A percentile compares a stretch with the other conserved stretches of the same genome.
phyloP scores from a whole-genome alignment of 1,140 invertebrate genomes.

The Drosophila eugracilis region DNA sequence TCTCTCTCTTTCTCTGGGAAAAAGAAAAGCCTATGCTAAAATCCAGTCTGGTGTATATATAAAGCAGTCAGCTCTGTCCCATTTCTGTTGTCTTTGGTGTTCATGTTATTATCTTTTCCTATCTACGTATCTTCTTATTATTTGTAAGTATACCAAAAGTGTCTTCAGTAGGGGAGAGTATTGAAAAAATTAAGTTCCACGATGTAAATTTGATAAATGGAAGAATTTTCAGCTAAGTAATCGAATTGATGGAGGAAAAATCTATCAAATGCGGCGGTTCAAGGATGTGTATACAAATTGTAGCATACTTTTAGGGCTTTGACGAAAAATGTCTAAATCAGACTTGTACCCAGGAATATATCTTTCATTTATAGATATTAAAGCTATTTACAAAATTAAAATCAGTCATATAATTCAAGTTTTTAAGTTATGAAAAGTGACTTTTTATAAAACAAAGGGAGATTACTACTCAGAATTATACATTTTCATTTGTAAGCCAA shows the following conservation, averaged over 20 bases:
- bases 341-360: background rate
- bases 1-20: slow-evolving; percentile 9
- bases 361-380: background rate
- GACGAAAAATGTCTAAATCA: background rate
- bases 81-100: slow-evolving; percentile 36
- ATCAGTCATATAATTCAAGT: no score
- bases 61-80: slow-evolving; percentile 31
- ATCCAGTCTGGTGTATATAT: slow-evolving; percentile 37
- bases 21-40: slow-evolving; percentile 43
- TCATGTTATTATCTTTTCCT: slow-evolving; percentile 23
- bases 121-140: slow-evolving; percentile 33
- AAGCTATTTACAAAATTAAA: no score
- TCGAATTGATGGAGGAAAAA: slow-evolving; percentile 26
- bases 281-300: background rate
- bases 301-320: slow-evolving; percentile 32
- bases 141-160: slow-evolving; percentile 27
- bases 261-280: slow-evolving; percentile 21
- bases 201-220: slow-evolving; percentile 37
- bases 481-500: no score
- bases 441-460: no score
- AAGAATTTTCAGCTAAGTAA: slow-evolving; percentile 29
- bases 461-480: no score
- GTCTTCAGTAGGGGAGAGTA: slow-evolving; percentile 4
- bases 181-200: slow-evolving; percentile 23
- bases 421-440: no score